Conservation (phyloP, 2,888 invertebrate genomes). For the Bombyx huttoni region DNA sequence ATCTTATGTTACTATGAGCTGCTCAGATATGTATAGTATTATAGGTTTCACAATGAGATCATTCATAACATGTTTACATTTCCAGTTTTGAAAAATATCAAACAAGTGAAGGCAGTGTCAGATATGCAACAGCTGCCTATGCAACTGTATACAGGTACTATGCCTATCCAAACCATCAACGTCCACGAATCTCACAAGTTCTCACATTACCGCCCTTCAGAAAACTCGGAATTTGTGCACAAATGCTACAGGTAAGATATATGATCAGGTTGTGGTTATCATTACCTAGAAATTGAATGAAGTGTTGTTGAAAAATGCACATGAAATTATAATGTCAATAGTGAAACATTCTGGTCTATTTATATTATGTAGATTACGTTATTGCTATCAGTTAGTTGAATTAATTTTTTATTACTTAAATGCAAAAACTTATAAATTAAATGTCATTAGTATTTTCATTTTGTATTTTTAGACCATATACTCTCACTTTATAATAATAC, state of each 20-base stretch:
- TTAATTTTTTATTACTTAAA: too few species aligned
- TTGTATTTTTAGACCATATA: constrained; percentile 62
- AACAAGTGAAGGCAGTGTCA: constrained; percentile 67
- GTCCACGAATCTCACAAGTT: constrained; percentile 94
- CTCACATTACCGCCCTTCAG: constrained; percentile 94
- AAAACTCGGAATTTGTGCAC: constrained; percentile 85
- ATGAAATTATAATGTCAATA: too few species aligned
- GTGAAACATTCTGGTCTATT: too few species aligned
- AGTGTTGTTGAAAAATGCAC: too few species aligned
- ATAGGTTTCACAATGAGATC: too few species aligned
- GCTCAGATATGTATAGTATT: too few species aligned
- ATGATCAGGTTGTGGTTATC: too few species aligned
- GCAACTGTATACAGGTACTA: constrained; percentile 95
- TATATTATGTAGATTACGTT: too few species aligned
- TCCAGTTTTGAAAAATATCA: constrained; percentile 80
- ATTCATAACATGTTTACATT: constrained; percentile 3
- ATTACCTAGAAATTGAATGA: too few species aligned
- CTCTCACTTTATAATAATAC: constrained; percentile 59
- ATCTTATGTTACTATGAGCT: too few species aligned
- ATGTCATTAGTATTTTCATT: background rate
- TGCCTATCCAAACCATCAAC: constrained; percentile 87
- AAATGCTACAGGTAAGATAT: constrained; percentile 71
- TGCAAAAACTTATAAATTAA: background rate
- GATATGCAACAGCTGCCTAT: constrained; percentile 88
- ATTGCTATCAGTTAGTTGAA: too few species aligned